Evolutionary conservation across 1,140 invertebrate species (phyloP), one percentile per base, ranked within the genome.

Genomic region (Microplitis mediator): DNA sequence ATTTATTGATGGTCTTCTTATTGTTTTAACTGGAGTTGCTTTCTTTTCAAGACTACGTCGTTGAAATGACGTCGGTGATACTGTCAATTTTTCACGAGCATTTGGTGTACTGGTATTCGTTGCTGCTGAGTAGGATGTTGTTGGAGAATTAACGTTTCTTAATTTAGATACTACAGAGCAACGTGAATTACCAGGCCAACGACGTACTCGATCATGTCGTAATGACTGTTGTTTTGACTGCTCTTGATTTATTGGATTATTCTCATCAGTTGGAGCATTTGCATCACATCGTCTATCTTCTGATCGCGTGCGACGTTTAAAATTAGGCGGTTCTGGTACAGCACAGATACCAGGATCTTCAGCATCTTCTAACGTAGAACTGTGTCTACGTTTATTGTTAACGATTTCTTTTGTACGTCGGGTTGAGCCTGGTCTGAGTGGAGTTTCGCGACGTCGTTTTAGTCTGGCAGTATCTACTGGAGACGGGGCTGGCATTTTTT

Each of bases 31-130:
- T 0, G 82, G 81, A 3, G 84, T 85, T 0, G 81, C 84, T 45
- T 87, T 87, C 62, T 87, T 87, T 13, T 83, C 86, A 1, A 87
- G 72, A 50, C 81, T 87, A 51, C 85, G 79, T 39, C 85, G 79
- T 63, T 86, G 84, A 68, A 85, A 85, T 0, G 76, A 81, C 8
- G 80, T 83, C 9, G 84, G 72, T 0, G 85, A 80, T 0, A 82
- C n/a, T 4, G 56, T 23, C 23, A 31, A 23, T 58, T 14, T 23
- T 45, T 45, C 39, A 45, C 39, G 39, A 78, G 0, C 85, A 54
- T 52, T 79, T 80, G 3, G 84, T 81, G 11, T 80, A 79, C 3
- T 76, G 71, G 13, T 68, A 5, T 61, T 69, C 66, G 16, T 74
- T 39, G 34, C 36, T 11, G 67, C 58, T 45, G 67, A 45, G 61